Evolutionary conservation across 2,113 vertebrate species (phyloP).

Genomic region (Silurus asotus): DNA sequence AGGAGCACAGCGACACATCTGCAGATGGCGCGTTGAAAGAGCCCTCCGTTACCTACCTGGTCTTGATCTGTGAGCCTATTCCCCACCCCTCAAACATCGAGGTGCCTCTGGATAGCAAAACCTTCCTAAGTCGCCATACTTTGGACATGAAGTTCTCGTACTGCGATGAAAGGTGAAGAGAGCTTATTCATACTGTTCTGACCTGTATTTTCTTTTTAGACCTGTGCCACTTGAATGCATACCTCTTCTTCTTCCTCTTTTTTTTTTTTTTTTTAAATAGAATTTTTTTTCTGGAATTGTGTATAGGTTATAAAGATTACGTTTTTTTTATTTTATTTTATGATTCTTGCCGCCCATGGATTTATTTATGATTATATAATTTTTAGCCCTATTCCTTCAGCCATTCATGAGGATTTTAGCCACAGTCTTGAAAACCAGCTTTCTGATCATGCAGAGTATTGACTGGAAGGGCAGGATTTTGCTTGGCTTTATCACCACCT

Average conservation of each 20-base stretch:
- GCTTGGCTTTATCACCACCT: constrained; percentile 20
- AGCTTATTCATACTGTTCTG: neutral
- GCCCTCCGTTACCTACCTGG: constrained; percentile 87
- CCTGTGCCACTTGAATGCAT: neutral
- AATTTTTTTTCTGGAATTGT: neutral
- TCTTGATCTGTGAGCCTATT: constrained; percentile 96
- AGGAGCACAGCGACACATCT: constrained; percentile 73
- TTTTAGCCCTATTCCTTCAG: neutral
- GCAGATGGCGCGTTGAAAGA: constrained; percentile 82
- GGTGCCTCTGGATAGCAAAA: constrained; percentile 97
- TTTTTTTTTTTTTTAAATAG: too few species aligned
- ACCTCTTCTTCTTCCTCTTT: neutral
- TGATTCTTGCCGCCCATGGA: neutral
- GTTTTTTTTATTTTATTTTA: neutral
- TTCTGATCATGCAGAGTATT: too few species aligned
- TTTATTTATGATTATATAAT: neutral
- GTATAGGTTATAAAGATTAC: neutral
- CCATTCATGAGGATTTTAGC: neutral
- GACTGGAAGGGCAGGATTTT: neutral
- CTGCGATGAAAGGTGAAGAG: constrained; percentile 90
- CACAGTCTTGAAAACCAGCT: neutral
- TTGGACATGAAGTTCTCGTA: constrained; percentile 99
- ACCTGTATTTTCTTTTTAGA: neutral
- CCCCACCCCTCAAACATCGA: constrained; percentile 98
- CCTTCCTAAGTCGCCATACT: constrained; percentile 97